phyloP scores from a whole-genome alignment of 2,113 vertebrate genomes.

The Marmota flaviventris region DNA sequence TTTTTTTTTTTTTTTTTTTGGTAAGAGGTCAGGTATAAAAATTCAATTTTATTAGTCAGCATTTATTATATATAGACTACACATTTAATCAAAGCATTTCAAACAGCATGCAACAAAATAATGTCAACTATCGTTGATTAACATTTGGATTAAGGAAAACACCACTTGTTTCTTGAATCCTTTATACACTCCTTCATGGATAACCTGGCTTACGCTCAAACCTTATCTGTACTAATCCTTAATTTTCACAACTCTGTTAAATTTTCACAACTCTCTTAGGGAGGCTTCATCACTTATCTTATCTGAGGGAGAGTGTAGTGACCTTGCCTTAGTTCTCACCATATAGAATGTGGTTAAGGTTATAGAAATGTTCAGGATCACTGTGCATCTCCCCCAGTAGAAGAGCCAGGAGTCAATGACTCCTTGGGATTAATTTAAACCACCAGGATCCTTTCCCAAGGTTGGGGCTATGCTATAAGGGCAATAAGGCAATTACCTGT shows the following conservation, averaged over 20 bases:
- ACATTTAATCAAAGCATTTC: constrained; percentile 61
- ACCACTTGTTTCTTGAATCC: constrained; percentile 16
- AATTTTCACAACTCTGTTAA: constrained; percentile 51
- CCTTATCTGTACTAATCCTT: neutral
- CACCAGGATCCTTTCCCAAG: neutral
- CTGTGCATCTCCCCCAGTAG: neutral
- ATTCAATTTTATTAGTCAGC: constrained; percentile 17
- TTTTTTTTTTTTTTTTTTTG: neutral
- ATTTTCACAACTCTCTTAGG: neutral
- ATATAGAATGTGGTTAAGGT: neutral
- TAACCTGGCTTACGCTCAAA: neutral
- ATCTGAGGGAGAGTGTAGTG: neutral
- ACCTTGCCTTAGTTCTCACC: constrained; percentile 60
- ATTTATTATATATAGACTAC: constrained; percentile 10
- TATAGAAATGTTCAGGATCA: constrained; percentile 13
- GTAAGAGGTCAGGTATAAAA: constrained; percentile 44
- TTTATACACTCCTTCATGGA: constrained; percentile 15
- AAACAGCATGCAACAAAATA: constrained; percentile 6
- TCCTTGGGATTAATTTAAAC: constrained; percentile 13
- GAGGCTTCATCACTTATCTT: neutral
- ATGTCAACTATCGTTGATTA: constrained; percentile 43
- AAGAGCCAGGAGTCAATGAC: neutral
- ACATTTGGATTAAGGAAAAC: constrained; percentile 51
- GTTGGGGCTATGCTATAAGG: neutral
- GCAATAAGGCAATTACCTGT: neutral